Base-by-base conservation (phyloP, 1,140 invertebrate genomes). In the Chrysopa pallens region DNA sequence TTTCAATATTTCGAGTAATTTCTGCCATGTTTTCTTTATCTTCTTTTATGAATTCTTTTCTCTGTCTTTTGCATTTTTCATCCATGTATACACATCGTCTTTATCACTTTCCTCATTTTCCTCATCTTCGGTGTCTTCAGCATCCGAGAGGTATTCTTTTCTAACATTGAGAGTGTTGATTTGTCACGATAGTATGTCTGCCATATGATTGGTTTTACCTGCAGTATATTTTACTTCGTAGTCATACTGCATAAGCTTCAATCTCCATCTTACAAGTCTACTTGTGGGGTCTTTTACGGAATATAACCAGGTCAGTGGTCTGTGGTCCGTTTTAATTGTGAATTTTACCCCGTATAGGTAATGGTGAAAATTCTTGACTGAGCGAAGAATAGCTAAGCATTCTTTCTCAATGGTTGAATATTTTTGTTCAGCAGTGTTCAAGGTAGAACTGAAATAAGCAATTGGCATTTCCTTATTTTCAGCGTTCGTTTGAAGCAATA, bases 321-420 rank as follows among this genome's bases (percentile, higher is more conserved):
- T 52, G 42, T 72, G 69, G 42, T 74, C 70, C 0, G 67, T 72
- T 4, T 63, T 38, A 0, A 72, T 52, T 7, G 35, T 58, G 45
- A 74, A 71, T 42, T 61, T 53, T 15, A 45, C 53, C 6, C 62
- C 63, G 40, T 60, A 63, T 5, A 73, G 42, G 50, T 66, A 74
- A 47, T 44, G 9, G 17, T 23, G 17, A 23, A 23, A 23, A 23
- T 23, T 23, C 17, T 23, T 23, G 17, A 23, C 17, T 3, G 17
- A 23, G 5, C 17, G 17, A 23, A 23, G 17, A 23, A 23, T 23
- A 5, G 38, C 42, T 28, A 47, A 14, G 9, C 42, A 9, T 45
- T 47, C 42, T 15, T 40, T 33, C 36, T 44, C 42, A 4, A 38
- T 38, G 27, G 43, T 42, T 7, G 28, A 23, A 35, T 44, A 39